phyloP scores from a whole-genome alignment of 2,888 invertebrate species.

The Lasius platythorax region DNA sequence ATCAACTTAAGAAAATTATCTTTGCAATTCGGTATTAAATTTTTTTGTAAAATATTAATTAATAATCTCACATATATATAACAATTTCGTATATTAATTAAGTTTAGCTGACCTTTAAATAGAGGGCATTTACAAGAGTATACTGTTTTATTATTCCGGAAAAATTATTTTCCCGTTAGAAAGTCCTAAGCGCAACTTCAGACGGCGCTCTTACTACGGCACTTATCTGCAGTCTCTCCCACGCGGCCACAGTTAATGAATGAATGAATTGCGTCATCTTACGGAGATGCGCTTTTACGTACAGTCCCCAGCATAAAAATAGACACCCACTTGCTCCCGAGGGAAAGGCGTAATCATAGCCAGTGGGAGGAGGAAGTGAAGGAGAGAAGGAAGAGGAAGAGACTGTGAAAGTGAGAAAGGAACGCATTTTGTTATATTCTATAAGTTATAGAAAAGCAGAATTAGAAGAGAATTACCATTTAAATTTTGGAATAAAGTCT shows the following conservation, averaged over 20 bases:
- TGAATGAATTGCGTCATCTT: conserved; percentile 84
- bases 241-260: conserved; percentile 78
- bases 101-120: conserved; percentile 3
- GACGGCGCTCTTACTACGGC: conserved; percentile 67
- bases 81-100: conserved; percentile 5
- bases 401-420: conserved; percentile 34
- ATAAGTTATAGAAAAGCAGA: background rate
- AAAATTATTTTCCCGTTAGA: background rate
- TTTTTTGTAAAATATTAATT: background rate
- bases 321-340: conserved; percentile 69
- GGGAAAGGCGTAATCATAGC: conserved; percentile 68
- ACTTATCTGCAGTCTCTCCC: conserved; percentile 76
- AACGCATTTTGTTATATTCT: background rate
- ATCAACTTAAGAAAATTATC: background rate
- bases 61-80: background rate
- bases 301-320: conserved; percentile 70
- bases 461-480: background rate
- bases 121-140: background rate
- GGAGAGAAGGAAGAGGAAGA: conserved; percentile 38
- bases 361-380: conserved; percentile 41
- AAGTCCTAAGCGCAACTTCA: conserved; percentile 63
- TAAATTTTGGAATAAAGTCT: background rate
- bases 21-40: background rate
- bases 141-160: background rate
- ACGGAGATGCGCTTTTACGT: conserved; percentile 73